Evolutionary conservation across 2,797 vertebrate species (phyloP), one percentile per base, ranked within the genome.

Genomic region (Coluber constrictor): DNA sequence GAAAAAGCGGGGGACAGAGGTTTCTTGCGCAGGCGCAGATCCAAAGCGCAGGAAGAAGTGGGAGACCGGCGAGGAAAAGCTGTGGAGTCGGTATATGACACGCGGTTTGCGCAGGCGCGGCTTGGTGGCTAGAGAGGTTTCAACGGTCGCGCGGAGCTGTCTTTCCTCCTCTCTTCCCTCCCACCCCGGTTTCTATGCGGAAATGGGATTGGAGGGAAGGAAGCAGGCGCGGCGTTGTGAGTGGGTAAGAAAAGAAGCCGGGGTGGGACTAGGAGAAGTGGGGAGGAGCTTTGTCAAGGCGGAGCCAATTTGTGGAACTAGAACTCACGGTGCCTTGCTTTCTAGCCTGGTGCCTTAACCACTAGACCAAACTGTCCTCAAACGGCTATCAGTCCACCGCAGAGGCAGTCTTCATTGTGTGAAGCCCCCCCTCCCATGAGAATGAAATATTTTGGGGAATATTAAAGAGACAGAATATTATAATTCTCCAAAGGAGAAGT

Each of bases 1-100:
- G 7, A 54, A 10, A 60, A 27, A n/a, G n/a, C 43, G 0, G 3
- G 1, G 8, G 60, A 8, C 9, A 7, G 66, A 1, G 7, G 1
- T 11, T 29, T 1, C 13, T 1, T 79, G 91, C 91, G 91, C 87
- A 92, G 32, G 55, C 91, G 63, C 87, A 57, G 15, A 12, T 29
- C 47, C 10, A 9, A 25, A 7, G 6, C 6, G 5, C 13, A 27
- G 13, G 12, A 4, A 8, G 10, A 27, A 37, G n/a, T 5, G 29
- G 13, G 11, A 32, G 18, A 10, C 6, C 0, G 27, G 63, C 16
- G 56, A 16, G 16, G 56, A 5, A 16, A 8, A 27, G 23, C 3
- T 20, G 2, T 3, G 43, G 61, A 57, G 57, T 12, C 0, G 4
- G 10, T 15, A 23, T 27, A 23, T 6, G 61, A 63, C 12, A 9